phyloP scores from a whole-genome alignment of 2,797 vertebrate species.

The Stomatorhinus walkeri region DNA sequence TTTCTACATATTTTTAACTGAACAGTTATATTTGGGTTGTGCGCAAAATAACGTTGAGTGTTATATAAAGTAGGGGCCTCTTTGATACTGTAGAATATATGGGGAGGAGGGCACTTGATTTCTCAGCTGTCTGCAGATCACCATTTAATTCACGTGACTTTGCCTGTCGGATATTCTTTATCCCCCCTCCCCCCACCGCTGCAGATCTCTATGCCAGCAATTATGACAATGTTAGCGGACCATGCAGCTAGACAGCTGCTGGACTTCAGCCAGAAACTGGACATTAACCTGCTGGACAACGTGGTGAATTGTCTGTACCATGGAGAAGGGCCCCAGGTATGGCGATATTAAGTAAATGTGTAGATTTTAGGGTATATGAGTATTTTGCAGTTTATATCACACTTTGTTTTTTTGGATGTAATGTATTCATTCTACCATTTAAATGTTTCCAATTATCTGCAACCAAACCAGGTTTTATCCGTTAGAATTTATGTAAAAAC shows the following conservation, averaged over 20 bases:
- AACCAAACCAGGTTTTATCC: not conserved
- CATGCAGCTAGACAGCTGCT: constrained; percentile 99
- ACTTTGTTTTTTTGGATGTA: not conserved
- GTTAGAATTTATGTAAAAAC: not conserved
- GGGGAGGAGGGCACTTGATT: constrained; percentile 26
- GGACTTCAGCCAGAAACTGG: constrained; percentile 99
- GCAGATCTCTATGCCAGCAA: constrained; percentile 99
- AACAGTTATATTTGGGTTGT: constrained; percentile 25
- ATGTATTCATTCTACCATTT: not conserved
- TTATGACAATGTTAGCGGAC: constrained; percentile 99
- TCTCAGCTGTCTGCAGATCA: constrained; percentile 56
- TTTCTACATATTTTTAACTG: not conserved
- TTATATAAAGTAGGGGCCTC: not conserved
- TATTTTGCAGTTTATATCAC: not conserved
- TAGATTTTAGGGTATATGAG: not conserved
- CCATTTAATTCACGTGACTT: constrained; percentile 53
- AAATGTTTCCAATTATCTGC: not conserved
- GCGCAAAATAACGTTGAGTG: constrained; percentile 28
- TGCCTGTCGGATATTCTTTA: constrained; percentile 49
- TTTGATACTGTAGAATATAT: constrained; percentile 18
- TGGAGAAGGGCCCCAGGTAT: constrained; percentile 97
- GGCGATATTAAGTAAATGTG: constrained; percentile 22
- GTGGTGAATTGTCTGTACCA: constrained; percentile 99
- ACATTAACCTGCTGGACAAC: constrained; percentile 99
- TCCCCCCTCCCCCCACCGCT: constrained; percentile 52